Evolutionary conservation across 2,888 invertebrate species (phyloP), one percentile per base, ranked within the genome.

Genomic region (Meliscaeva auricollis): DNA sequence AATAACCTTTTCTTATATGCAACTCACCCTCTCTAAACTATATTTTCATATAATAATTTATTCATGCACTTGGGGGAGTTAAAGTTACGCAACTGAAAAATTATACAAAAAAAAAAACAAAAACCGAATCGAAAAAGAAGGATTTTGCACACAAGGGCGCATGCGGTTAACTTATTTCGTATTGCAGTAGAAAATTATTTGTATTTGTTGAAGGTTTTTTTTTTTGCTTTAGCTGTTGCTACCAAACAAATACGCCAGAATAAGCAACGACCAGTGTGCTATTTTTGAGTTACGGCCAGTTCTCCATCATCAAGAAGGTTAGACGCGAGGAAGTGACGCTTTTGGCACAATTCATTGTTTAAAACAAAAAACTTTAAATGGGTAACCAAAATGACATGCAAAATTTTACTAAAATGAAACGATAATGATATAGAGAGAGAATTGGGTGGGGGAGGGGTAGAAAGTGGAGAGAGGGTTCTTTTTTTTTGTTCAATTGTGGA

Each of bases 151-250:
- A 44, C 35, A 50, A 77, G 54, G 41, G 77, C 77, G 77, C 77
- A 77, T 77, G 77, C 69, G 77, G 69, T 70, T 77, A 62, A 46
- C 30, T 62, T 56, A 44, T 50, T 66, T 77, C 69, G 50, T 66
- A 66, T 50, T 66, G 66, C 66, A 66, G 66, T 66, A 35, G 64
- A 64, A 66, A 66, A 35, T 48, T 13, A 48, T 64, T 64, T 32
- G 22, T 32, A 66, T 48, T 46, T 32, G 35, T 35, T 32, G 22
- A 66, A 35, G 35, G 22, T 35, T 50, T 46, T 66, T 46, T 22
- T 20, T 11, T 48, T 3, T 20, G 20, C 3, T 9, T 20, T 58
- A 35, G 50, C 50, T 66, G 66, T 66, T 66, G 66, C 66, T 50
- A 66, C 48, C 66, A 66, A 17, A 44, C 8, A 44, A 41, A 26